phyloP scores from a whole-genome alignment of 1,140 invertebrate species.

The Megalopta genalis region DNA sequence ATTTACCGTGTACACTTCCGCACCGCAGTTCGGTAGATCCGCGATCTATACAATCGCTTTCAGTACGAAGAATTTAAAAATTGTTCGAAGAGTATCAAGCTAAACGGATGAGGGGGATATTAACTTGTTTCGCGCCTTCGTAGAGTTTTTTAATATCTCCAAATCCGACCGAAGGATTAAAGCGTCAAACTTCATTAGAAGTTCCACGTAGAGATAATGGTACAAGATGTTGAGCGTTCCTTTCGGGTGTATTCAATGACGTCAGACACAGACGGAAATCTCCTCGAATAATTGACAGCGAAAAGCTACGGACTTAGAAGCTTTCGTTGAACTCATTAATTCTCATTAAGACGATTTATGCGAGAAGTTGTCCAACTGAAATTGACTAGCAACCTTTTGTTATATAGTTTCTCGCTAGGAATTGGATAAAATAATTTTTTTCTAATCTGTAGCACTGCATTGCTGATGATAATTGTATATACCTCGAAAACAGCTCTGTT shows the following conservation, averaged over 20 bases:
- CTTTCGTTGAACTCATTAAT: no score
- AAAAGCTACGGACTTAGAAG: background rate
- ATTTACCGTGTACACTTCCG: background rate
- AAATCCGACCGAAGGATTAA: background rate
- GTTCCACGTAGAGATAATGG: background rate
- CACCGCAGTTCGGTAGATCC: background rate
- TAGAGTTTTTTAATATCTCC: background rate
- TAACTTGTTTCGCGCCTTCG: background rate
- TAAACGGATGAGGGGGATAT: background rate
- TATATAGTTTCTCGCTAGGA: no score
- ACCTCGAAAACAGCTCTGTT: no score
- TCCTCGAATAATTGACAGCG: background rate
- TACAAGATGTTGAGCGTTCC: background rate
- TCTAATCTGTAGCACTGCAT: no score
- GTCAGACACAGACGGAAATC: background rate
- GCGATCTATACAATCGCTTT: background rate
- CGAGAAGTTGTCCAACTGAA: no score
- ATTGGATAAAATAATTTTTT: no score
- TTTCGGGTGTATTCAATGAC: no score
- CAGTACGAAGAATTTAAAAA: background rate
- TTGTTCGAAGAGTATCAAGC: background rate
- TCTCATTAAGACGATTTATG: no score
- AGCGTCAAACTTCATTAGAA: slow-evolving; percentile 9
- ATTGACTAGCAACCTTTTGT: no score
- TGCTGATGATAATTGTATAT: no score